A percentile compares a stretch with the other conserved stretches of the same genome.
Conservation (phyloP, 2,113 vertebrate species). For the Lagenorhynchus albirostris region DNA sequence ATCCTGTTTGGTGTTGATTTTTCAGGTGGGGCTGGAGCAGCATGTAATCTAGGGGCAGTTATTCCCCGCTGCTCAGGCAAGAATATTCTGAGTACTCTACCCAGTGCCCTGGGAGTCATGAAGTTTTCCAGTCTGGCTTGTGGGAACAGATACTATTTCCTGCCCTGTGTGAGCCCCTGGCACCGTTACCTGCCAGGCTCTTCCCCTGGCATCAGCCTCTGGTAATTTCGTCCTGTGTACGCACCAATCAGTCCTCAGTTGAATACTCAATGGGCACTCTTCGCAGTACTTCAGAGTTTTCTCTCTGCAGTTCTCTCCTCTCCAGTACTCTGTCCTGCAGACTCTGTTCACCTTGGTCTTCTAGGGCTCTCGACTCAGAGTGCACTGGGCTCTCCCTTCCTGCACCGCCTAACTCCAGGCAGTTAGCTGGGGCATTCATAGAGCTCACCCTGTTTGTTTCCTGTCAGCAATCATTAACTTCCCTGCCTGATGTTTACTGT, state of each 20-base stretch:
- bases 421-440: background rate
- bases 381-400: background rate
- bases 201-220: background rate
- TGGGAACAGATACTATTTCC: background rate
- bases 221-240: fast-evolving
- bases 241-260: fast-evolving
- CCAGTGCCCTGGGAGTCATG: background rate
- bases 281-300: background rate
- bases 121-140: background rate
- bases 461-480: background rate
- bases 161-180: background rate
- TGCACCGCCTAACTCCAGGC: background rate
- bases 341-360: background rate
- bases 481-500: too few species aligned
- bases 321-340: background rate
- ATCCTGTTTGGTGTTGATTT: background rate
- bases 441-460: background rate
- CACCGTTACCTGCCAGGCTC: background rate
- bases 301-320: background rate
- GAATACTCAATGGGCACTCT: background rate
- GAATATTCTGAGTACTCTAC: background rate
- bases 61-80: background rate
- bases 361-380: background rate
- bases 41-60: background rate
- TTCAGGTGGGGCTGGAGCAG: background rate